Percentiles rank a stretch among this genome's conserved stretches.
These are phyloP conservation scores for Aplysia californica DNA, from an alignment of 1,140 invertebrate species.

Conservation along the genomic window DNA sequence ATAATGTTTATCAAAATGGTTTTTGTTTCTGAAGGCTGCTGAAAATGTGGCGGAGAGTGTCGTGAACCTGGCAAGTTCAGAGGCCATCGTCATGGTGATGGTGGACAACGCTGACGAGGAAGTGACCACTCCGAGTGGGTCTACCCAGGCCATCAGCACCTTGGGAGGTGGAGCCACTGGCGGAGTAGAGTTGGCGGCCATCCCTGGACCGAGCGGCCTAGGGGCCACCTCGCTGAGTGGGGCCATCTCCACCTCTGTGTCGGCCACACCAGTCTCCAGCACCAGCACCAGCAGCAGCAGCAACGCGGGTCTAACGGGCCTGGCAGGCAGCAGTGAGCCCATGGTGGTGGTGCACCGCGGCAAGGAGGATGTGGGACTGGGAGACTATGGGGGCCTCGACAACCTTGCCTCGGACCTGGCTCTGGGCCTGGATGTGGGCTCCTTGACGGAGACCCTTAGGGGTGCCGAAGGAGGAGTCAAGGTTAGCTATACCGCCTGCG, in stretches of 20 bases:
- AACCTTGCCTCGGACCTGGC: slow-evolving; percentile 28
- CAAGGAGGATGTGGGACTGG: slow-evolving; percentile 25
- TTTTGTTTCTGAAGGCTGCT: slow-evolving; percentile 75
- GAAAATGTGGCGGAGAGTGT: slow-evolving; percentile 91
- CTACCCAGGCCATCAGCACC: neutral
- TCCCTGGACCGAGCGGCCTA: neutral
- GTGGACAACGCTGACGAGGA: slow-evolving; percentile 57
- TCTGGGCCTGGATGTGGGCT: slow-evolving; percentile 26
- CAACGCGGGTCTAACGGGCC: slow-evolving; percentile 7
- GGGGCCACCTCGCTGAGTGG: neutral
- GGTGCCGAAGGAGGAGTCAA: slow-evolving; percentile 38
- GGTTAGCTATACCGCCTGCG: no score
- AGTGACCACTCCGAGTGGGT: slow-evolving; percentile 9
- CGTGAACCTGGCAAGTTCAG: slow-evolving; percentile 79
- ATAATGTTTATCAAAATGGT: no score
- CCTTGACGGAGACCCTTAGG: slow-evolving; percentile 24
- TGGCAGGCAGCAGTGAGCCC: slow-evolving; percentile 30
- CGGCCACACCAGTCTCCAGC: neutral
- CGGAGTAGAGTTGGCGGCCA: no score
- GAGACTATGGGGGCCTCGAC: slow-evolving; percentile 27
- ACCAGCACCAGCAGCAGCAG: slow-evolving; percentile 1
- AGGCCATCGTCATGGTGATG: slow-evolving; percentile 61
- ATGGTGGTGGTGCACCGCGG: slow-evolving; percentile 45
- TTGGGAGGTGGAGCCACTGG: no score
- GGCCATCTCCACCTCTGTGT: neutral